phyloP scores from a whole-genome alignment of 2,797 vertebrate genomes.

The Rousettus madagascariensis region DNA sequence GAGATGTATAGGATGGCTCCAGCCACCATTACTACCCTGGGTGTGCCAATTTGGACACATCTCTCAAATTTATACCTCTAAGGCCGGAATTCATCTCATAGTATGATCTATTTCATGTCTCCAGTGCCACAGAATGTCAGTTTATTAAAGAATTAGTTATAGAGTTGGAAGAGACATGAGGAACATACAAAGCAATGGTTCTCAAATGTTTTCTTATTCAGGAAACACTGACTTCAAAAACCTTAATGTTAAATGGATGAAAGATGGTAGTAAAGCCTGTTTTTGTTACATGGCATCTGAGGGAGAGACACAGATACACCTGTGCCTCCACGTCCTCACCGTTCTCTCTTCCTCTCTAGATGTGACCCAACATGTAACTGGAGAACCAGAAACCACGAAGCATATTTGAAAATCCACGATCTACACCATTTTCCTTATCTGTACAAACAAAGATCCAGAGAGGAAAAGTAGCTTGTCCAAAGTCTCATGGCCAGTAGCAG shows the following conservation, averaged over 20 bases:
- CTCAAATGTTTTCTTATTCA: background rate
- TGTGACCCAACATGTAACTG: background rate
- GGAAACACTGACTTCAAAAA: background rate
- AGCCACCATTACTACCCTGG: background rate
- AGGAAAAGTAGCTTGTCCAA: background rate
- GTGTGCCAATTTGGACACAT: background rate
- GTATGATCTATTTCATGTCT: background rate
- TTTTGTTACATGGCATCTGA: background rate
- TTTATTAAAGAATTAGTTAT: background rate
- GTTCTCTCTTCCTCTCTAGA: background rate
- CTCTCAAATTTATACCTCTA: background rate
- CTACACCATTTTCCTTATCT: background rate
- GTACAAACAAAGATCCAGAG: background rate
- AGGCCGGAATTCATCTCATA: background rate
- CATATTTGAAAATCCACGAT: background rate
- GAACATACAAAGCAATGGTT: background rate
- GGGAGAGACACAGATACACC: background rate
- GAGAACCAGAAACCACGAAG: background rate
- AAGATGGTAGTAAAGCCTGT: background rate
- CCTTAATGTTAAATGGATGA: background rate
- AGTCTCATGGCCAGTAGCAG: background rate
- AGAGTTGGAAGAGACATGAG: background rate
- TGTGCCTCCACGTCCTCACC: background rate
- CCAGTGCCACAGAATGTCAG: background rate
- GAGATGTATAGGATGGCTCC: background rate